Percentiles rank a stretch among this genome's conserved stretches.
These are phyloP conservation scores for Danio tinwini DNA, from an alignment of 2,797 vertebrate genomes.

Conservation along the genomic window DNA sequence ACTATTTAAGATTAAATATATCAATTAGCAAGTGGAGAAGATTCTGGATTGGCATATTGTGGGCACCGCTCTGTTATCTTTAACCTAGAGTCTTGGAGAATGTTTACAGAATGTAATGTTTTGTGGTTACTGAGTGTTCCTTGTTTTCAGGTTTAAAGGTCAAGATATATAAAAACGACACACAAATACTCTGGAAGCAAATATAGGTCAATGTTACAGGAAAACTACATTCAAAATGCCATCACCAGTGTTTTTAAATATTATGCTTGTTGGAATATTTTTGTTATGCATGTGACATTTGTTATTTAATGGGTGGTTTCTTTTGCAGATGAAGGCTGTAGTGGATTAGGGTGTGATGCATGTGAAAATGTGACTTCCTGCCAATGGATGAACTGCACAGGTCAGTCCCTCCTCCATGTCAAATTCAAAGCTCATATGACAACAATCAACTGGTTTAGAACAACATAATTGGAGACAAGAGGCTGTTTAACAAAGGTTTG, in stretches of 20 bases:
- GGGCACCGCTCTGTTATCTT: neutral
- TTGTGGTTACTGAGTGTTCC: neutral
- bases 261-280: neutral
- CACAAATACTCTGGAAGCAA: neutral
- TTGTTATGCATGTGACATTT: neutral
- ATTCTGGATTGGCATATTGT: neutral
- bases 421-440: slow-evolving; percentile 19
- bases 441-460: neutral
- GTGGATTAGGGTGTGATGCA: neutral
- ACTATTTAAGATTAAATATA: neutral
- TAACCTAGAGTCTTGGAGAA: neutral
- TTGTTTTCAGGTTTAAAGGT: neutral
- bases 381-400: slow-evolving; percentile 27
- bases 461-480: neutral
- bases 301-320: neutral
- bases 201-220: neutral
- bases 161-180: neutral
- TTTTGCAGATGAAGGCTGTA: slow-evolving; percentile 18
- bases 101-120: neutral
- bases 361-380: neutral
- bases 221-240: neutral
- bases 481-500: neutral
- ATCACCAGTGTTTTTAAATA: neutral
- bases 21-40: neutral
- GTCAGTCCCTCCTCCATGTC: slow-evolving; percentile 42